Conservation (phyloP, 2,113 vertebrate species). For the Lota lota region DNA sequence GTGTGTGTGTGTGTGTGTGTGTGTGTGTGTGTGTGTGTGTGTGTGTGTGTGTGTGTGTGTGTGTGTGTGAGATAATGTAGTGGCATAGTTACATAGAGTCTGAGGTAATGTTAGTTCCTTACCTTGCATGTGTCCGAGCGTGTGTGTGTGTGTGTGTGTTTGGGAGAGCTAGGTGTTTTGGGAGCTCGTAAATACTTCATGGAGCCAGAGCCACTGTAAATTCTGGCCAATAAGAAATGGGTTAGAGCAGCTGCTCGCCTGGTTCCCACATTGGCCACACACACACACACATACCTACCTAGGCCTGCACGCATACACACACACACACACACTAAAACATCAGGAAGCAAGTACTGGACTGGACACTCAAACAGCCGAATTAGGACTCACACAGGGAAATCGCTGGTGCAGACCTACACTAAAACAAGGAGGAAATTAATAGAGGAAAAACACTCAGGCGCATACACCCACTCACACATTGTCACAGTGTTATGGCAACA, state of each 20-base stretch:
- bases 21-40: neutral
- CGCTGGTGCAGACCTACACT: neutral
- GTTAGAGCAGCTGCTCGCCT: conserved; percentile 63
- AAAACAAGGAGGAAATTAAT: conserved; percentile 26
- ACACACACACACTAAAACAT: conserved; percentile 12
- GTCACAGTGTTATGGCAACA: conserved; percentile 53
- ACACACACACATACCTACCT: conserved; percentile 6
- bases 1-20: conserved; percentile 2
- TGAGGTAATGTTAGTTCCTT: conserved; percentile 1
- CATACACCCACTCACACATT: conserved; percentile 24
- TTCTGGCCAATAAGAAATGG: conserved; percentile 68
- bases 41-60: neutral
- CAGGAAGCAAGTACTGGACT: neutral
- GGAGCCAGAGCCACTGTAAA: conserved; percentile 75
- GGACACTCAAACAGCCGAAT: neutral
- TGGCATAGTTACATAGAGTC: neutral
- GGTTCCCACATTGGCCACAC: conserved; percentile 38
- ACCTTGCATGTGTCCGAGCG: conserved; percentile 19
- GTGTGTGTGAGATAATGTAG: neutral
- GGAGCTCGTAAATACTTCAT: conserved; percentile 76
- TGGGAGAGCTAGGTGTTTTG: conserved; percentile 63
- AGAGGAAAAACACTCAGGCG: conserved; percentile 34
- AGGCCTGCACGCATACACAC: conserved; percentile 22
- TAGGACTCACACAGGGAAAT: conserved; percentile 15
- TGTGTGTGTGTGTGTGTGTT: conserved; percentile 27